These are phyloP conservation scores for Drosophila sproati DNA, from an alignment of 1,140 invertebrate genomes.

Conservation along the genomic window DNA sequence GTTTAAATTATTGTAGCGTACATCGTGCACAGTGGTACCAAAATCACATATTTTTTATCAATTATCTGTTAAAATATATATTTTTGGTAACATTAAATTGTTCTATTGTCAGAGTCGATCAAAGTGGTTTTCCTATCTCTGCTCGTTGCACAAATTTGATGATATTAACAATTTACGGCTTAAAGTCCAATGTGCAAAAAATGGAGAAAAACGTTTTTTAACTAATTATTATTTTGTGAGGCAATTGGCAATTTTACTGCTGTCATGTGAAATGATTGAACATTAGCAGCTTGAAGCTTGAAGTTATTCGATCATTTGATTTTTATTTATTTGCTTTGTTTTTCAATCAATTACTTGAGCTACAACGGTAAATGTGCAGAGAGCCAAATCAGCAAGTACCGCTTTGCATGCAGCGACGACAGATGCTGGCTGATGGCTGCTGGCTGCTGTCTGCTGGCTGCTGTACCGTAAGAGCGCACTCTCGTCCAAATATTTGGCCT, in stretches of 20 bases:
- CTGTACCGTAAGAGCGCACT: constrained; percentile 63
- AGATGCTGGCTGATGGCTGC: background rate
- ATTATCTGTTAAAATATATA: background rate
- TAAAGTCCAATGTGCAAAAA: too few species aligned
- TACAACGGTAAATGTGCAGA: constrained; percentile 59
- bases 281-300: too few species aligned
- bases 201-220: too few species aligned
- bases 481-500: constrained; percentile 75
- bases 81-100: too few species aligned
- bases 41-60: background rate
- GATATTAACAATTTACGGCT: too few species aligned
- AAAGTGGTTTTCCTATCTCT: too few species aligned
- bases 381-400: constrained; percentile 68
- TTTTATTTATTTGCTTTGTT: background rate
- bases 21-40: constrained; percentile 49
- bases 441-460: background rate
- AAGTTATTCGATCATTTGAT: background rate
- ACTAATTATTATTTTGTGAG: too few species aligned
- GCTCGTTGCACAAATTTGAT: too few species aligned
- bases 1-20: constrained; percentile 70
- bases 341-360: constrained; percentile 47
- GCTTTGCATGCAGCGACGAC: constrained; percentile 70
- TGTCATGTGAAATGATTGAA: too few species aligned
- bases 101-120: too few species aligned
- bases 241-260: too few species aligned